phyloP scores from a whole-genome alignment of 2,888 invertebrate genomes.

The Ceraclea dissimilis region DNA sequence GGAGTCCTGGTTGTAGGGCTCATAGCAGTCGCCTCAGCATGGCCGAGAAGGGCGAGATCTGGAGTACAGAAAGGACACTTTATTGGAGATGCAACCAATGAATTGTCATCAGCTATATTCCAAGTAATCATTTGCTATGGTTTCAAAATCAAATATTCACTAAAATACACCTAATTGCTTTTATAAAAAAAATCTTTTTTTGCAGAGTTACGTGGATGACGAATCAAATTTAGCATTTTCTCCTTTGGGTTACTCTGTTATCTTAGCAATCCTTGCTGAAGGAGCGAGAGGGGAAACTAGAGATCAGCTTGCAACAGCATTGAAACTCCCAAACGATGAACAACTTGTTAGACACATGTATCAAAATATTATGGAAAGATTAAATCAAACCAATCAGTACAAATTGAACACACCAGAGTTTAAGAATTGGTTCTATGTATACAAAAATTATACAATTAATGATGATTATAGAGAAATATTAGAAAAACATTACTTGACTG shows the following conservation, averaged over 20 bases:
- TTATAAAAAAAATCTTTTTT: conserved; percentile 1
- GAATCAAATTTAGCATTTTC: conserved; percentile 55
- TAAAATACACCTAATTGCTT: no score
- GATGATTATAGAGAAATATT: conserved; percentile 53
- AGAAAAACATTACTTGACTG: conserved; percentile 52
- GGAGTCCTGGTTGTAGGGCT: conserved; percentile 33
- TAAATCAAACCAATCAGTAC: conserved; percentile 45
- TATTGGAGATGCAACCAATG: conserved; percentile 46
- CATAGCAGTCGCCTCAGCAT: conserved; percentile 36
- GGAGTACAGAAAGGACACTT: conserved; percentile 40
- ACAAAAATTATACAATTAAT: conserved; percentile 55
- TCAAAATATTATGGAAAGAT: conserved; percentile 42
- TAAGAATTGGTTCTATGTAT: conserved; percentile 60
- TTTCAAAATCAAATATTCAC: background rate
- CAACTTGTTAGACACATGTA: conserved; percentile 42
- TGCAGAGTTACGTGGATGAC: conserved; percentile 48
- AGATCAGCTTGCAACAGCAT: conserved; percentile 48
- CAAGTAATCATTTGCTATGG: conserved; percentile 35
- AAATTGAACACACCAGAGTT: conserved; percentile 51
- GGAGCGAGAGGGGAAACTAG: conserved; percentile 54
- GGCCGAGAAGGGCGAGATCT: conserved; percentile 38
- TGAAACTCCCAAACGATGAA: conserved; percentile 49
- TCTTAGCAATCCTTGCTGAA: conserved; percentile 56
- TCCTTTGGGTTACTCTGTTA: conserved; percentile 55
- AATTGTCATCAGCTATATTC: conserved; percentile 46